Base-by-base conservation (phyloP, 1,140 invertebrate genomes). In the Diachasma alloeum region DNA sequence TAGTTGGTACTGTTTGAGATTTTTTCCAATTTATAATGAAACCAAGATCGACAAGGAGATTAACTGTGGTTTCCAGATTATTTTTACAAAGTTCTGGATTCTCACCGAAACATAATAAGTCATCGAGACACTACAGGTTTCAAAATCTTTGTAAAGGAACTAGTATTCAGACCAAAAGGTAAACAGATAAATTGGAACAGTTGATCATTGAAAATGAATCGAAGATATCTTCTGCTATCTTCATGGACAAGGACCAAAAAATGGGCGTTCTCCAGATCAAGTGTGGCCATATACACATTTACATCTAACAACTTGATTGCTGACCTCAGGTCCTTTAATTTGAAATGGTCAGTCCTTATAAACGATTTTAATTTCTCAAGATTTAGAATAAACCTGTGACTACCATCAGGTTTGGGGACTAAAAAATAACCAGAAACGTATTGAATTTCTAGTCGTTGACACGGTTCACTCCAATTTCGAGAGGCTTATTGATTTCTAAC, bases 181-280 rank as follows among this genome's bases (percentile, higher is more conserved):
- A 71, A 46, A 24, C 69, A 44, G 9, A 31, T 71, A 48, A 42
- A 71, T 24, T 73, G 26, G 46, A 39, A 73, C 8, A 76, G 22
- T 24, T 71, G 5, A 24, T 36, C 19, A 13, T 73, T 26, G n/a
- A 77, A 72, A n/a, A n/a, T 1, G 36, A 77, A 77, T 24, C 76
- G 19, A 17, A 77, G 36, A 59, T 17, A 73, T 67, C 68, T 72
- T 3, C 36, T 37, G n/a, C 36, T 73, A 10, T 72, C 15, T 8
- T 39, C 26, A 31, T 71, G 22, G 11, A 72, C 56, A 0, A 31
- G 17, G 2, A 77, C 42, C 37, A 73, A 19, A 37, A 67, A 77
- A 42, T 77, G 72, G 26, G 76, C 70, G 15, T 77, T 56, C 48
- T 77, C 13, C 19, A 72, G 31, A 42, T 77, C 76, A 10, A 77